Evolutionary conservation across 2,888 invertebrate genomes (phyloP), one percentile per base, ranked within the genome.

Genomic region (Luperina testacea): DNA sequence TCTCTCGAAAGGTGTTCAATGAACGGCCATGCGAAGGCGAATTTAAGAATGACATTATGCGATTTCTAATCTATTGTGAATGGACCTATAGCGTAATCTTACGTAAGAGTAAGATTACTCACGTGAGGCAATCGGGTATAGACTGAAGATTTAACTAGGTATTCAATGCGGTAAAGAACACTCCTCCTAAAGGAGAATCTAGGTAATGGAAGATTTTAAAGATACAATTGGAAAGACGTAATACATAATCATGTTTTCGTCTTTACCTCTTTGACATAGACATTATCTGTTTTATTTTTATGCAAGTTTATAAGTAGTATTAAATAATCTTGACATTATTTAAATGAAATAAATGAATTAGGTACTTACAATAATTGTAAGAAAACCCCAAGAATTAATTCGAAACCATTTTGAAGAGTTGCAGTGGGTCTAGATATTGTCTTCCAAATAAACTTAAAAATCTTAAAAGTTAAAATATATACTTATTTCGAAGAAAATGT

Each of bases 41-140:
- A 83, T 85, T 87, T 78, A 76, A 75, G 80, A 83, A 78, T 73
- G 63, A 38, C 77, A 81, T 82, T 86, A 82, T 77, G 61, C 80
- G 87, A 88, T 88, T 88, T 88, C 88, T 87, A 88, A 85, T 87
- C 82, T 80, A 88, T 85, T 84, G 88, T 85, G 82, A 81, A 77
- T 75, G 48, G 69, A 64, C 73, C 42, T 70, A 65, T 61, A 83
- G 69, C 81, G 82, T 69, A 78, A 83, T 45, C 57, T 88, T 88
- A 83, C 63, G 70, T 83, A 88, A 88, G 64, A 72, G 70, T 83
- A 88, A 88, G 64, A 72, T 76, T 77, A 69, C 27, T 75, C 75
- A 83, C 78, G 77, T 88, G 83, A 85, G 64, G 85, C 69, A 83
- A 83, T 77, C 53, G 20, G 24, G 15, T 82, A 72, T 63, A 72